A percentile compares a stretch with the other conserved stretches of the same genome.
phyloP scores from a whole-genome alignment of 2,797 vertebrate species.

The Danio choprae region DNA sequence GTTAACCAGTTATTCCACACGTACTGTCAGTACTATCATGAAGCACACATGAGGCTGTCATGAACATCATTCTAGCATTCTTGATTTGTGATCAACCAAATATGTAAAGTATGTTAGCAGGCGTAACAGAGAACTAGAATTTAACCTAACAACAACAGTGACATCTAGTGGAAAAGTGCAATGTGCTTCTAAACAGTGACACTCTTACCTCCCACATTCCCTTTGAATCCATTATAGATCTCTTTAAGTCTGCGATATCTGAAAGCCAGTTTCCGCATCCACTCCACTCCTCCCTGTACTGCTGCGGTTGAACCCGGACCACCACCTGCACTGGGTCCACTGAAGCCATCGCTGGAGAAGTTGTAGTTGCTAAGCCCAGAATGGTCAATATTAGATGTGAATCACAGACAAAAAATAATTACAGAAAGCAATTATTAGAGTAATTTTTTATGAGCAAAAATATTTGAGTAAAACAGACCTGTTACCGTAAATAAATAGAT shows the following conservation, averaged over 20 bases:
- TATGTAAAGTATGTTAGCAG: background rate
- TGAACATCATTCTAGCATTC: background rate
- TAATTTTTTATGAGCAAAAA: no score
- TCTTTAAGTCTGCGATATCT: slow-evolving; percentile 95
- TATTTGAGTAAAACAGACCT: no score
- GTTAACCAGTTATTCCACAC: background rate
- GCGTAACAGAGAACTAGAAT: background rate
- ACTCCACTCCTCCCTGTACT: slow-evolving; percentile 95
- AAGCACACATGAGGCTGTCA: background rate
- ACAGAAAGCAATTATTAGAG: background rate
- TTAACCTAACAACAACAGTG: background rate
- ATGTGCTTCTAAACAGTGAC: no score
- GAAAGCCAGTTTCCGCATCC: slow-evolving; percentile 98
- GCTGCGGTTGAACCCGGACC: slow-evolving; percentile 81
- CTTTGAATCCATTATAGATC: slow-evolving; percentile 92
- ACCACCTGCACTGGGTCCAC: slow-evolving; percentile 81
- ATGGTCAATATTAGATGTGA: background rate
- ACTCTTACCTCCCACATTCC: slow-evolving; percentile 89
- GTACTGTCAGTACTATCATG: background rate
- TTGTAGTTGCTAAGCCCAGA: slow-evolving; percentile 86
- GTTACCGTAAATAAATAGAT: no score
- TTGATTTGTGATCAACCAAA: background rate
- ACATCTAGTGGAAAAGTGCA: background rate
- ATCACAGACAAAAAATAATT: background rate
- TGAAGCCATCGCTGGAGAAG: slow-evolving; percentile 94